These are phyloP conservation scores for Malurus cyaneus DNA, from an alignment of 2,113 vertebrate genomes.

Conservation along the genomic window DNA sequence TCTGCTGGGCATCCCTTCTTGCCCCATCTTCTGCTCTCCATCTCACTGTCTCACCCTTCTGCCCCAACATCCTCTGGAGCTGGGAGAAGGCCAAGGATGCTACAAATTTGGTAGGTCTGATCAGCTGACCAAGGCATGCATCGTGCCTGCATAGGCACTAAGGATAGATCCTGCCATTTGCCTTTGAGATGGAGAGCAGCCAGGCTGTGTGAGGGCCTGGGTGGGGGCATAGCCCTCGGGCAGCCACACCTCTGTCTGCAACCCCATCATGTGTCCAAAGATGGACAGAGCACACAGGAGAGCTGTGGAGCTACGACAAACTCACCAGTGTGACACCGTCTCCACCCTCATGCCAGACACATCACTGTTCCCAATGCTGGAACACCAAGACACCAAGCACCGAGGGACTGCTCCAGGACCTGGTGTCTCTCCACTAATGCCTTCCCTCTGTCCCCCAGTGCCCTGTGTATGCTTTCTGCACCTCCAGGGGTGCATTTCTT, in stretches of 20 bases:
- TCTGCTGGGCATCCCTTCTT: background rate
- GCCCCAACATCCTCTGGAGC: accelerated
- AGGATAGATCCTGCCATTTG: background rate
- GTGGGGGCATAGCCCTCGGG: background rate
- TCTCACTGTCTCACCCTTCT: background rate
- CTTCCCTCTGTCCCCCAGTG: background rate
- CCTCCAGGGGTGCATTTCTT: background rate
- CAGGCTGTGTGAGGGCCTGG: background rate
- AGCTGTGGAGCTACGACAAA: background rate
- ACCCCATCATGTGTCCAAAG: background rate
- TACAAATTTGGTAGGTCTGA: background rate
- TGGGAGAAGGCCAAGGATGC: background rate
- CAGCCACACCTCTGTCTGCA: background rate
- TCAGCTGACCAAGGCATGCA: background rate
- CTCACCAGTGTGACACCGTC: background rate
- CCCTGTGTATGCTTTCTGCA: background rate
- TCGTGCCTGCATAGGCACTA: background rate
- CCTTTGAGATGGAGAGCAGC: background rate
- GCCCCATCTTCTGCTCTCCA: background rate
- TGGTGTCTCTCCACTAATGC: background rate
- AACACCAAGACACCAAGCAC: background rate
- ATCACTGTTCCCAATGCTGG: background rate
- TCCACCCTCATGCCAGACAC: background rate
- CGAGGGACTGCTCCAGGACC: background rate
- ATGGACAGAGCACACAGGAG: background rate